phyloP scores from a whole-genome alignment of 2,797 vertebrate genomes.

The Sebastes oblongus region DNA sequence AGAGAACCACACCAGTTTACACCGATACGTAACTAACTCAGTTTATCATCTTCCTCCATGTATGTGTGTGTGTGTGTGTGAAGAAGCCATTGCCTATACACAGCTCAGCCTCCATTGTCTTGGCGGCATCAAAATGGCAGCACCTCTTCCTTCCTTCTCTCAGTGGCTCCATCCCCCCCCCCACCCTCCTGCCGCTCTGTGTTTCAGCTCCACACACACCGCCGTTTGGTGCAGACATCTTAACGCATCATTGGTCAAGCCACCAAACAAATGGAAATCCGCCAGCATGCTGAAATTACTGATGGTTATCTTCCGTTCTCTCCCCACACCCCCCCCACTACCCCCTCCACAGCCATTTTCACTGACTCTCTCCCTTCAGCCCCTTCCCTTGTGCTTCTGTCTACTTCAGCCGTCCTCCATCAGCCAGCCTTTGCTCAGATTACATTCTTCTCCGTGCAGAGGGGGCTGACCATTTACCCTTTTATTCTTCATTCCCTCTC shows the following conservation, averaged over 20 bases:
- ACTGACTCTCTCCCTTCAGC: background rate
- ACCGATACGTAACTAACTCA: background rate
- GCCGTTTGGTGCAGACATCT: slow-evolving; percentile 60
- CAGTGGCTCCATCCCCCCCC: slow-evolving; percentile 25
- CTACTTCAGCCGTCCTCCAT: slow-evolving; percentile 33
- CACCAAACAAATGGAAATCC: slow-evolving; percentile 79
- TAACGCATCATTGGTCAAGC: slow-evolving; percentile 72
- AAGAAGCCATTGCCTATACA: slow-evolving; percentile 20
- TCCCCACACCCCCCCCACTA: background rate
- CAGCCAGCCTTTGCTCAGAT: slow-evolving; percentile 12
- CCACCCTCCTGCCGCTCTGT: background rate
- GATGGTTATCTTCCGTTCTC: slow-evolving; percentile 77
- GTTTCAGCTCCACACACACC: slow-evolving; percentile 34
- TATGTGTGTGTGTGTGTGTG: background rate
- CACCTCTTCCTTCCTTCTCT: slow-evolving; percentile 22
- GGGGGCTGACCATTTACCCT: slow-evolving; percentile 4
- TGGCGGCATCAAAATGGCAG: slow-evolving; percentile 45
- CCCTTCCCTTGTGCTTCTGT: slow-evolving; percentile 14
- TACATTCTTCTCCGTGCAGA: background rate
- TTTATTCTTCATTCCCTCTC: slow-evolving; percentile 4
- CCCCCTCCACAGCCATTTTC: slow-evolving; percentile 1
- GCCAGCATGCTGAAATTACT: slow-evolving; percentile 80
- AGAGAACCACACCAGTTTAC: background rate
- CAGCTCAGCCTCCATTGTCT: slow-evolving; percentile 18
- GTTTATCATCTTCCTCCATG: background rate